A percentile compares a stretch with the other conserved stretches of the same genome.
phyloP scores from a whole-genome alignment of 2,888 invertebrate species.

The Drosophila kuntzei region DNA sequence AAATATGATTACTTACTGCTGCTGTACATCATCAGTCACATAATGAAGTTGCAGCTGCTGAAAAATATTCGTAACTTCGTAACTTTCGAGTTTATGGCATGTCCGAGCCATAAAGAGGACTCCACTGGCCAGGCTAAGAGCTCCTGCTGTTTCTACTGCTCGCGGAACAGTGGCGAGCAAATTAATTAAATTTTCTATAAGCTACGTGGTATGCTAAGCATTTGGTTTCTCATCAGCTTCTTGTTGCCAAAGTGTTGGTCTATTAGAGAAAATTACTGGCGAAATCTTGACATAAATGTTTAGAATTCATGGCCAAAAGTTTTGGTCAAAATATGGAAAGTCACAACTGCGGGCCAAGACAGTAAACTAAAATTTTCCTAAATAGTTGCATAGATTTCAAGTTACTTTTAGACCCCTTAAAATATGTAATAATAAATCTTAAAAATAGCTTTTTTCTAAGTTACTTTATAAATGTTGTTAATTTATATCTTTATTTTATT shows the following conservation, averaged over 20 bases:
- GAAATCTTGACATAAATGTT: conserved; percentile 35
- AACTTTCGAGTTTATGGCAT: conserved; percentile 72
- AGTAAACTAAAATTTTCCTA: no score
- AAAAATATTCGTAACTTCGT: conserved; percentile 62
- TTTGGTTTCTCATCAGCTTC: conserved; percentile 9
- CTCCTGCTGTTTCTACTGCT: neutral
- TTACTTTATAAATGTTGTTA: no score
- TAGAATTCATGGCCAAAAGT: conserved; percentile 21
- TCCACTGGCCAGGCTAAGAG: conserved; percentile 9
- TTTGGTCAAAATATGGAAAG: no score
- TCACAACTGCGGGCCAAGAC: no score
- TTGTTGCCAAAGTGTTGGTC: conserved; percentile 30
- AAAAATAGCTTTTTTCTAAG: no score
- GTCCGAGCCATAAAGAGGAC: conserved; percentile 50
- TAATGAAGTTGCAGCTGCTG: conserved; percentile 79
- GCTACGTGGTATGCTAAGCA: conserved; percentile 64
- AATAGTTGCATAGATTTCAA: no score
- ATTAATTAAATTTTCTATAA: conserved; percentile 74
- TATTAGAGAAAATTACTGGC: conserved; percentile 37
- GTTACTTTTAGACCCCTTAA: no score
- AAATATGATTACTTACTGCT: conserved; percentile 68
- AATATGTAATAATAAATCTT: no score
- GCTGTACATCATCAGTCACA: conserved; percentile 78
- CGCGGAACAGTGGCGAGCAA: conserved; percentile 39
- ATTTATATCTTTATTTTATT: no score